Evolutionary conservation across 37 sponge, comb jelly and placozoan species (phyloP), one percentile per base, ranked within the genome.

Genomic region (Tethya wilhelma): DNA sequence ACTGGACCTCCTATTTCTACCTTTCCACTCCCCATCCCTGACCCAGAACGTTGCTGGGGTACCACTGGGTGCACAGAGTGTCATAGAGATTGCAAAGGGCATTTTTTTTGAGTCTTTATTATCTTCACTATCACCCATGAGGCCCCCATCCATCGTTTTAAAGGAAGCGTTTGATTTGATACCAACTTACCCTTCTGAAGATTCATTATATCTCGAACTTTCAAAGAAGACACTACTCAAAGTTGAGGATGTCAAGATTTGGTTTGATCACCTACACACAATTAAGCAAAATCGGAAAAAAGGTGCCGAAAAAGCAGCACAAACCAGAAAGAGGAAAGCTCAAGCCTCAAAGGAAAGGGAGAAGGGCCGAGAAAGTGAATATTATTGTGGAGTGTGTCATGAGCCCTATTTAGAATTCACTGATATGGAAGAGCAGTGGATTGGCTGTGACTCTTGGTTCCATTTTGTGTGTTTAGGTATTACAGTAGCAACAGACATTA

Each of bases 301-400:
- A 20, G 86, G 79, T 32, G 79, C 86, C 23, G 73, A 19, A 36
- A 86, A 86, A 53, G 86, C 86, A 40, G 79, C 86, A 73, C 31
- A 23, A 32, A 83, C 84, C 23, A 40, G 74, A 68, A 11, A 38
- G 20, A 37, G 22, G 26, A 75, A 58, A 49, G 55, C 55, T 19
- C 14, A 49, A 9, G 14, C 55, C 55, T 49, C 55, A 49, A 49
- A 9, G 9, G 55, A 19, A 49, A 49, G 55, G 9, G 55, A 49
- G n/a, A n/a, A n/a, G n/a, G n/a, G n/a, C 55, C 14, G 9, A 14
- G 55, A 49, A 49, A 14, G 14, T 14, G 14, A 14, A 9, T 49
- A 14, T 14, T 49, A 49, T 49, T 49, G 55, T 49, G 55, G 55
- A 14, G 55, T 9, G 14, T 49, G 55, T 49, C 14, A 14, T 9